Evolutionary conservation across 2,888 invertebrate species (phyloP), one percentile per base, ranked within the genome.

Genomic region (Heliconius cydno): DNA sequence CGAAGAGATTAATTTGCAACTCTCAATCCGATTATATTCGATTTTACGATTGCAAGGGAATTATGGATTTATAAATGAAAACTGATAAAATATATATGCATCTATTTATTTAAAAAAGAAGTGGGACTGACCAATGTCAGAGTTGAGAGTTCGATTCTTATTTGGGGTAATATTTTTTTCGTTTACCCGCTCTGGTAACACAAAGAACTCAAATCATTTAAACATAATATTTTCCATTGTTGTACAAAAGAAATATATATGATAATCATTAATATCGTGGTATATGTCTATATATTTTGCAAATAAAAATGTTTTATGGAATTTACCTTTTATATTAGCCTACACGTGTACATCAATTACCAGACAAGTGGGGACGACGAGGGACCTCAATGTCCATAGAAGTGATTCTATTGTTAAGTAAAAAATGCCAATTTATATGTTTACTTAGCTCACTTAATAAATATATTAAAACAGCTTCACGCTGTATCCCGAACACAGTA

Each of bases 331-430:
- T n/a, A 68, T 41, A 70, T 70, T 34, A 30, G n/a, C 52, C 30
- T 57, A 52, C 72, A 72, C 72, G 72, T 72, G 72, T 73, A 73
- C 30, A 30, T 57, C 34, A 73, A 73, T 73, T 73, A 73, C 13
- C 7, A 22, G 57, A 57, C 10, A 73, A 60, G 72, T 57, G 34
- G 57, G 71, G 52, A 73, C 34, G 57, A 72, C 5, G 30, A 57
- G 57, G n/a, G 72, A 73, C 19, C 60, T 34, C 22, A n/a, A 73
- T 73, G 30, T 22, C 57, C 57, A 52, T 34, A 57, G 19, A 73
- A 73, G 30, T 57, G 13, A 30, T 30, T 30, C 57, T 60, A 57
- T 73, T 73, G 34, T 73, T n/a, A 22, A 60, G 34, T 57, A 30
- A 46, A 28, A 71, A 22, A 34, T 57, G 15, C 57, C 72, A 34